phyloP scores from a whole-genome alignment of 2,797 vertebrate species.

The Eleutherodactylus coqui region DNA sequence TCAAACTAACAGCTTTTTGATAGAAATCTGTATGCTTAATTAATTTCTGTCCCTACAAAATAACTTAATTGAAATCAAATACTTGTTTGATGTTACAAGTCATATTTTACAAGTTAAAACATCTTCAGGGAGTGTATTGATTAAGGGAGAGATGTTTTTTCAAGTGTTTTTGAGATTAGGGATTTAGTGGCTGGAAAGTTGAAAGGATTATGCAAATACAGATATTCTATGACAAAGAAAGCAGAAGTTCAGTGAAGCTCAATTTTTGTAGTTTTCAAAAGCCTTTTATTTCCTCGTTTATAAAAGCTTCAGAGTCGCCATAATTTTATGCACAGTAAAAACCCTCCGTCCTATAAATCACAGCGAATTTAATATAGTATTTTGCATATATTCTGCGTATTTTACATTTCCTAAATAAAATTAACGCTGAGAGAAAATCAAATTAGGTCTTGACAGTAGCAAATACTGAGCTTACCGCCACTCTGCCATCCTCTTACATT shows the following conservation, averaged over 20 bases:
- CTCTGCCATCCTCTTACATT: neutral
- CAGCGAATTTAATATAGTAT: constrained; percentile 17
- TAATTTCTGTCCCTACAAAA: constrained; percentile 68
- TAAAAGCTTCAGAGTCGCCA: constrained; percentile 28
- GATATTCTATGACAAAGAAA: constrained; percentile 55
- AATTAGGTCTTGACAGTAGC: constrained; percentile 18
- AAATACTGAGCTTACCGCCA: neutral
- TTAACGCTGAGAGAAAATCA: constrained; percentile 7
- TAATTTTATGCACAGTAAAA: constrained; percentile 24
- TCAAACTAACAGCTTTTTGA: constrained; percentile 63
- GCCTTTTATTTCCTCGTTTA: constrained; percentile 62
- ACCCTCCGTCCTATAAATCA: constrained; percentile 32
- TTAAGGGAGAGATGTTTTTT: constrained; percentile 66
- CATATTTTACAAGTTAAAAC: constrained; percentile 67
- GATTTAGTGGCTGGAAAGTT: constrained; percentile 65
- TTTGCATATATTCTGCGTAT: constrained; percentile 25
- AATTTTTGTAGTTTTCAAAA: constrained; percentile 64
- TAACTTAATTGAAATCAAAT: constrained; percentile 68
- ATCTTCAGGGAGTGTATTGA: constrained; percentile 66
- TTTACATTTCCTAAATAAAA: constrained; percentile 20
- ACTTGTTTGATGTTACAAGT: constrained; percentile 65
- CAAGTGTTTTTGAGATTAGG: constrained; percentile 64
- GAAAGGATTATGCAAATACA: constrained; percentile 65
- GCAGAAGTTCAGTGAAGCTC: constrained; percentile 53
- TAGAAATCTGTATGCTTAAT: constrained; percentile 67